phyloP scores from a whole-genome alignment of 2,113 vertebrate species.

The Climacteris rufus region DNA sequence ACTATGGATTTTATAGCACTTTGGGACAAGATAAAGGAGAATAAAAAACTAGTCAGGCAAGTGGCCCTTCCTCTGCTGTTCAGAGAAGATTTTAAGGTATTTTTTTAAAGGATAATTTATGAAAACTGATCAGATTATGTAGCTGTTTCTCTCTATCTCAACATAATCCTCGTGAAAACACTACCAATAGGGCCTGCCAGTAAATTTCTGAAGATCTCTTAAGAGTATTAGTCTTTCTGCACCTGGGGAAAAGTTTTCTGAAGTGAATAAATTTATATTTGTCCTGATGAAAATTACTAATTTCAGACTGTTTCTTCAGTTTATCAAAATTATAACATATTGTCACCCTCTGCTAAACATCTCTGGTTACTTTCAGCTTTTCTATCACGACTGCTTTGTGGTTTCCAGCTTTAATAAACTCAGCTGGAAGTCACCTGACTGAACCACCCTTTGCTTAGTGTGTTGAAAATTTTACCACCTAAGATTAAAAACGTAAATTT shows the following conservation, averaged over 20 bases:
- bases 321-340: not conserved
- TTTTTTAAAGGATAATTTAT: constrained; percentile 25
- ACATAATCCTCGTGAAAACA: not conserved
- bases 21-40: constrained; percentile 25
- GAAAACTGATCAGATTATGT: constrained; percentile 21
- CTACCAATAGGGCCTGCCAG: not conserved
- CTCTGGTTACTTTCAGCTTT: not conserved
- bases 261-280: not conserved
- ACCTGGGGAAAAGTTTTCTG: not conserved
- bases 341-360: not conserved
- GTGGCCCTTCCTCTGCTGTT: not conserved
- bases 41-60: constrained; percentile 16
- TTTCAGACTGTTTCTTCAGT: not conserved
- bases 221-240: not conserved
- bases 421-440: not conserved
- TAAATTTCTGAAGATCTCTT: not conserved
- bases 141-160: constrained; percentile 8
- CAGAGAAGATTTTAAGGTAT: not conserved
- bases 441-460: not conserved
- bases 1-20: constrained; percentile 7
- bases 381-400: not conserved
- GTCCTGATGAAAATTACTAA: not conserved
- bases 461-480: not conserved
- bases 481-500: not conserved
- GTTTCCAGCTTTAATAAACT: not conserved